Evolutionary conservation across 2,888 invertebrate species (phyloP).

Genomic region (Corythucha ciliata): DNA sequence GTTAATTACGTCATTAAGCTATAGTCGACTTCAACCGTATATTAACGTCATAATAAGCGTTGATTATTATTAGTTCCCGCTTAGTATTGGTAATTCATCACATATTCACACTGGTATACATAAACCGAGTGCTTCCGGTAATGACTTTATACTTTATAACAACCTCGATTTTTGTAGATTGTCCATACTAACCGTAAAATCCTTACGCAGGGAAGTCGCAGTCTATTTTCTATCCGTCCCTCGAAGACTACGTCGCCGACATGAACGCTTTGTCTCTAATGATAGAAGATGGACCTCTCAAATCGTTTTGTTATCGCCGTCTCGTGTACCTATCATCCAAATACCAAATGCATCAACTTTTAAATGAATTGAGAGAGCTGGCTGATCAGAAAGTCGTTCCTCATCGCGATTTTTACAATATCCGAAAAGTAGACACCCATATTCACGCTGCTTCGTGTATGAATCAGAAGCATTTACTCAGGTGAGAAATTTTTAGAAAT

Average conservation of each 20-base stretch:
- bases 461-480: constrained; percentile 97
- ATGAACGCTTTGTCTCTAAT: constrained; percentile 84
- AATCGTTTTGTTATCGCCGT: constrained; percentile 95
- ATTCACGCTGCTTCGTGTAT: constrained; percentile 98
- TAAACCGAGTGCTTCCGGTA: too few species aligned
- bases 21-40: background rate
- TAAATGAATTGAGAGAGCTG: constrained; percentile 91
- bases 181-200: background rate
- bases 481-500: too few species aligned
- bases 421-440: constrained; percentile 91
- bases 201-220: constrained; percentile 50
- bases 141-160: too few species aligned
- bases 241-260: constrained; percentile 74
- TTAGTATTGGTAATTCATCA: background rate
- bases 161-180: too few species aligned
- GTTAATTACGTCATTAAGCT: background rate
- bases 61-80: background rate
- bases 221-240: constrained; percentile 65
- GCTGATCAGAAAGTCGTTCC: constrained; percentile 96
- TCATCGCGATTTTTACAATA: constrained; percentile 98
- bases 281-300: constrained; percentile 96
- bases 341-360: constrained; percentile 88
- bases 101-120: background rate
- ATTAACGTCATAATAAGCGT: background rate
- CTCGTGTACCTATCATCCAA: constrained; percentile 93